Base-by-base conservation (phyloP, 2,888 invertebrate genomes). In the Zygaena filipendulae region DNA sequence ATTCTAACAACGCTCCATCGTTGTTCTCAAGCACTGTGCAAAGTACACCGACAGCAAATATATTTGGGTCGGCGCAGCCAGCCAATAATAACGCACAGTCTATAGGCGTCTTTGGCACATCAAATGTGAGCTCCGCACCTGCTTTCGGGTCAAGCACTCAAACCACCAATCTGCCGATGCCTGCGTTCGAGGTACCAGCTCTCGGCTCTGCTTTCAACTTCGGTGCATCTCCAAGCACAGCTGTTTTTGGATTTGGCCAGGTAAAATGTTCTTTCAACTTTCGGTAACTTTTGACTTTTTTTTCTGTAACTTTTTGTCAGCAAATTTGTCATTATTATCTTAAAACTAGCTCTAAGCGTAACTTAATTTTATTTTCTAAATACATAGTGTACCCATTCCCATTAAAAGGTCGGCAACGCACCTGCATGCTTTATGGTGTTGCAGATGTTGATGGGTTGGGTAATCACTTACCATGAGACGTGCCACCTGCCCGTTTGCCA, bases 231-330 rank as follows among this genome's bases (percentile, higher is more conserved):
- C 61, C 52, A 25, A 18, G 52, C 5, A 23, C 55, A 2, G 51
- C 45, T 9, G 48, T 69, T 11, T 71, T 72, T 33, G 68, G 66
- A 33, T 72, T 74, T 47, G 62, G 64, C 34, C 71, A 72, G 59
- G 72, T 71, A n/a, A n/a, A n/a, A 52, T 49, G 35, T 26, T 25
- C 27, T 14, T 13, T 13, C 7, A 4, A 6, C 16, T 16, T 6
- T 16, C 16, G 7, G 7, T 16, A n/a, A n/a, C n/a, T n/a, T n/a
- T n/a, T n/a, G n/a, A n/a, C n/a, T n/a, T n/a, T n/a, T n/a, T n/a
- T n/a, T n/a, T n/a, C n/a, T n/a, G n/a, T n/a, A n/a, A n/a, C n/a
- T n/a, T n/a, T n/a, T n/a, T n/a, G n/a, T n/a, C n/a, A n/a, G 13
- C 20, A 21, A 30, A 20, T 13, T 3, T 21, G 11, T 18, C 14